Evolutionary conservation across 2,113 vertebrate genomes (phyloP), one percentile per base, ranked within the genome.

Genomic region (Lepisosteus osseus): DNA sequence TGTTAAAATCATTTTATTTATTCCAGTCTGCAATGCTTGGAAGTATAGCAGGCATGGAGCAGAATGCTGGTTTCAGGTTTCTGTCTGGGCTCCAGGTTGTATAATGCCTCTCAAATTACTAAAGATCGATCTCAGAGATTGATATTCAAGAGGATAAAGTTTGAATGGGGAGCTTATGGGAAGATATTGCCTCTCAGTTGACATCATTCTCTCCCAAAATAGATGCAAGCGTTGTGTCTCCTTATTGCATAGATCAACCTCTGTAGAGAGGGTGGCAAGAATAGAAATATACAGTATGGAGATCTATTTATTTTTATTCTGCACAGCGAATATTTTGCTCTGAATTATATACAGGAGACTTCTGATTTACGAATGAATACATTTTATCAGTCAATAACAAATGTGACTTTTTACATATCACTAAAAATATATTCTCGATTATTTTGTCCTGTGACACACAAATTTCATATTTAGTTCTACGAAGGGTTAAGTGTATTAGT

Each of bases 91-190:
- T 42, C 74, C 70, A 17, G 57, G 29, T 69, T n/a, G 54, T 64
- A 61, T 56, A 47, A 67, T 71, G 71, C 65, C 76, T 70, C 67
- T 82, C 73, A 14, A 70, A 65, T 78, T 76, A 71, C 80, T 17
- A 14, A 72, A 63, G 68, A 79, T 82, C 80, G 70, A 82, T 84
- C 68, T 29, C 67, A 57, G 64, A 44, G 68, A 84, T 84, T 74
- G 57, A 79, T 78, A 55, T 15, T 55, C 57, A 74, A 81, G 70
- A 78, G 71, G 70, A 78, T 66, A 68, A 72, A 51, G 47, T 51
- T 51, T 51, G 47, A 51, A 6, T 5, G 47, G 47, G 47, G 72
- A 71, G 69, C 77, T 72, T 76, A 69, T 72, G 69, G 68, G 47
- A 70, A 69, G 72, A 78, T 69, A 73, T 70, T 6, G 40, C 56